Conservation (phyloP, 2,797 vertebrate genomes). For the Centropyge bicolor region DNA sequence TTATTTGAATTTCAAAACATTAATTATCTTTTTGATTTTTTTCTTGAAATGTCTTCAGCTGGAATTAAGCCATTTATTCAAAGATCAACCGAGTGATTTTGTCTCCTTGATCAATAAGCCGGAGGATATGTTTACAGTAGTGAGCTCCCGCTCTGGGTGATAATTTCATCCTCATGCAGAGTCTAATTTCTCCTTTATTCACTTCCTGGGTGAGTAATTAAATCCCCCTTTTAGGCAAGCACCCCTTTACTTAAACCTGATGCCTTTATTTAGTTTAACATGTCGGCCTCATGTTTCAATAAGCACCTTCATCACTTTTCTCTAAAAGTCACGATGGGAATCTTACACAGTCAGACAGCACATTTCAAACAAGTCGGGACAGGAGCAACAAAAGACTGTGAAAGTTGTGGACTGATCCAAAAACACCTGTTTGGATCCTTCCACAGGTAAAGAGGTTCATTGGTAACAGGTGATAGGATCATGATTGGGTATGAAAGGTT, state of each 20-base stretch:
- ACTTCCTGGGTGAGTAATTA: constrained; percentile 24
- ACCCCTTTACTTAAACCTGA: not conserved
- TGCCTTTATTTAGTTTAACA: not conserved
- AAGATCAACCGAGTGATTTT: not conserved
- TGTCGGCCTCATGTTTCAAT: not conserved
- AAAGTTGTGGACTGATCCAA: too few relatives aligned
- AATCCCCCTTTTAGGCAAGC: constrained; percentile 3
- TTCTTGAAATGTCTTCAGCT: not conserved
- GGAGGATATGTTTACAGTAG: constrained; percentile 20
- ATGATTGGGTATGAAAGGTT: too few relatives aligned
- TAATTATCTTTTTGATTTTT: not conserved
- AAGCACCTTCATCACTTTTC: not conserved
- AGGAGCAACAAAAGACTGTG: too few relatives aligned
- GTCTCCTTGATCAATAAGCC: constrained; percentile 31
- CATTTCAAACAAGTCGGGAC: too few relatives aligned
- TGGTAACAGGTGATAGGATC: too few relatives aligned
- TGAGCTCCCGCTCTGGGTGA: constrained; percentile 1
- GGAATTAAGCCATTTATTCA: not conserved
- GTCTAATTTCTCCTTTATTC: constrained; percentile 22
- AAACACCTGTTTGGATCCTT: too few relatives aligned
- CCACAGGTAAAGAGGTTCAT: too few relatives aligned
- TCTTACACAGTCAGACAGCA: not conserved
- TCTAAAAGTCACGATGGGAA: not conserved
- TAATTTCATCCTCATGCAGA: constrained; percentile 22
- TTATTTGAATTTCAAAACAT: not conserved